A percentile compares a stretch with the other conserved stretches of the same genome.
These are phyloP conservation scores for Anhinga rufa DNA, from an alignment of 2,113 vertebrate species.

Conservation along the genomic window DNA sequence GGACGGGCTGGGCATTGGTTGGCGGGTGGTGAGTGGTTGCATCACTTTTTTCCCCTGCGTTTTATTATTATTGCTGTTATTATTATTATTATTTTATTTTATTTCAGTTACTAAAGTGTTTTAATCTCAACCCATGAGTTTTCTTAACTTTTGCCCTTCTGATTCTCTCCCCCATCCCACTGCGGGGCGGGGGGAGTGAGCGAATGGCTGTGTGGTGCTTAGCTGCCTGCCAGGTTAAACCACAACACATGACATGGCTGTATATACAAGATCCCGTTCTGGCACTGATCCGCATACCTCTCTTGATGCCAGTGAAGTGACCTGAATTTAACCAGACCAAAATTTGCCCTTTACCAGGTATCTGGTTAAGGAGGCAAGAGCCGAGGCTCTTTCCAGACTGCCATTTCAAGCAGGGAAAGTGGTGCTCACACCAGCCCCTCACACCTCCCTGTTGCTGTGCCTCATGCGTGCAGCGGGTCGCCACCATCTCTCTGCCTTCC, in stretches of 20 bases:
- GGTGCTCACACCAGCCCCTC: neutral
- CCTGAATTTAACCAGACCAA: neutral
- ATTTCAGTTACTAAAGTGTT: no score
- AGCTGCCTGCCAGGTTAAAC: no score
- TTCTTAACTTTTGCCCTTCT: no score
- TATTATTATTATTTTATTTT: no score
- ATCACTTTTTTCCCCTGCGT: no score
- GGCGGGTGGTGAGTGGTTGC: no score
- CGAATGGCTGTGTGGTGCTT: no score
- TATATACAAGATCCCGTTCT: neutral
- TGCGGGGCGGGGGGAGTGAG: no score
- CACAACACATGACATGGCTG: neutral
- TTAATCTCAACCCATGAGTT: no score
- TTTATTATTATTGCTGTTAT: no score
- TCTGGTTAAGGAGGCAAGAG: neutral
- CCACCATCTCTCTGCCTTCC: neutral
- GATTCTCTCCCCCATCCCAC: no score
- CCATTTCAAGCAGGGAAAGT: neutral
- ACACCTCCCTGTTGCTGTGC: fast-evolving
- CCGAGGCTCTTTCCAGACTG: neutral
- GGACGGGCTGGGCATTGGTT: no score
- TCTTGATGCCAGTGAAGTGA: neutral
- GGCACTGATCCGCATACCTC: neutral
- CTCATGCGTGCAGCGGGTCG: neutral
- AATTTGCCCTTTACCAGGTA: neutral